Conservation (phyloP, 2,888 invertebrate genomes). For the Leucophenga montana region DNA sequence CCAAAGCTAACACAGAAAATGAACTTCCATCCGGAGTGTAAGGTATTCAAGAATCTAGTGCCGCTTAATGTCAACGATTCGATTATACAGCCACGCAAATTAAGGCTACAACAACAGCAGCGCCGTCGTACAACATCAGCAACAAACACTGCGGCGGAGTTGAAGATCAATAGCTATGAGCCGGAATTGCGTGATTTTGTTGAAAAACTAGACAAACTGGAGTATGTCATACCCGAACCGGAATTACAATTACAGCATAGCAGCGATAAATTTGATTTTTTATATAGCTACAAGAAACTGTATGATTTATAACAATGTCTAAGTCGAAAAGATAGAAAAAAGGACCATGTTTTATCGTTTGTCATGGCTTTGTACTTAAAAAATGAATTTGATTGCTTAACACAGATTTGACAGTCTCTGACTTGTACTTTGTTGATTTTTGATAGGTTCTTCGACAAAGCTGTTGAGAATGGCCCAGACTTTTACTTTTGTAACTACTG, state of each 20-base stretch:
- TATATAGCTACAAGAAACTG: conserved; percentile 41
- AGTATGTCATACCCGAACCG: conserved; percentile 53
- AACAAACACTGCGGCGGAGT: conserved; percentile 22
- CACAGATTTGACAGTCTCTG: too few species aligned
- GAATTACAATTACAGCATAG: conserved; percentile 45
- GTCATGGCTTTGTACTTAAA: too few species aligned
- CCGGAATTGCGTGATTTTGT: conserved; percentile 61
- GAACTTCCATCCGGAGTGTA: conserved; percentile 56
- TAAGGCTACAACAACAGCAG: not conserved
- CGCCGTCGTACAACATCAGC: conserved; percentile 35
- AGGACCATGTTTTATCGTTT: too few species aligned
- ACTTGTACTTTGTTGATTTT: too few species aligned
- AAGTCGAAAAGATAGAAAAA: too few species aligned
- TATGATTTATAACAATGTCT: conserved; percentile 38
- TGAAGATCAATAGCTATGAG: conserved; percentile 35
- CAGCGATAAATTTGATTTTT: conserved; percentile 43
- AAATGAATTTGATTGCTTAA: too few species aligned
- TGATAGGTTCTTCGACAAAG: too few species aligned
- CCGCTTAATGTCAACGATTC: conserved; percentile 66
- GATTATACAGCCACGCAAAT: conserved; percentile 44
- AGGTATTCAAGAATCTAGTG: conserved; percentile 61
- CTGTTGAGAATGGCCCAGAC: too few species aligned
- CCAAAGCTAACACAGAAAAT: conserved; percentile 65
- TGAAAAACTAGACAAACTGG: conserved; percentile 49
- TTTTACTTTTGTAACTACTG: too few species aligned